Evolutionary conservation across 2,113 vertebrate species (phyloP), one percentile per base, ranked within the genome.

Genomic region (Bubalus kerabau): DNA sequence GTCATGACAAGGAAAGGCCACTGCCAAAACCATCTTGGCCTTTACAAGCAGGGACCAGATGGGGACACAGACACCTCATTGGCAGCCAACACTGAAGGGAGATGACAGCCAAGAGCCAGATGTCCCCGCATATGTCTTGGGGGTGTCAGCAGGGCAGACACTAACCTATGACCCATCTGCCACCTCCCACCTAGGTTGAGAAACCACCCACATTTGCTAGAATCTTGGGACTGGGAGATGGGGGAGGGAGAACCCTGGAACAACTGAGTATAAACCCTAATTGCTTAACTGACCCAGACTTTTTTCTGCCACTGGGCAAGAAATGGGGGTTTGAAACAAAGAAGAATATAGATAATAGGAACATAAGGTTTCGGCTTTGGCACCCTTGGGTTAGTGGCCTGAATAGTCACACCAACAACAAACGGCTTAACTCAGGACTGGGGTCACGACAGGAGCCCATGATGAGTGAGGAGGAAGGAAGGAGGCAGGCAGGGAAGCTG

Each of bases 31-130:
- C 28, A 48, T 48, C 90, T 85, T 94, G 95, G 96, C 48, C 93
- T 74, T 97, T 85, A 36, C 2, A 36, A 87, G 57, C 87, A 96
- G 90, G 85, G 54, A 96, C 81, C 96, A 96, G 91, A 97, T 93
- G 93, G 91, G 85, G 54, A 90, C 57, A 78, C 32, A 92, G 96
- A 91, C 50, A 85, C 54, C 26, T 85, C 48, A 10, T 16, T 0
- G 0, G 14, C 88, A 88, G 96, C 93, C 93, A 92, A 15, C 0
- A 2, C 3, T 28, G 80, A 36, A 87, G 14, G 54, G 83, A 80
- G 24, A 48, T 54, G 90, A 93, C 52, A 90, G 86, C 96, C 88
- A 90, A 87, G 87, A 94, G 17, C 93, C 95, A 92, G 88, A 74
- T 46, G 91, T 90, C 74, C 74, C 43, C 0, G 0, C 30, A 46